Base-by-base conservation (phyloP, 1,140 invertebrate species). In the Drosophila truncata region DNA sequence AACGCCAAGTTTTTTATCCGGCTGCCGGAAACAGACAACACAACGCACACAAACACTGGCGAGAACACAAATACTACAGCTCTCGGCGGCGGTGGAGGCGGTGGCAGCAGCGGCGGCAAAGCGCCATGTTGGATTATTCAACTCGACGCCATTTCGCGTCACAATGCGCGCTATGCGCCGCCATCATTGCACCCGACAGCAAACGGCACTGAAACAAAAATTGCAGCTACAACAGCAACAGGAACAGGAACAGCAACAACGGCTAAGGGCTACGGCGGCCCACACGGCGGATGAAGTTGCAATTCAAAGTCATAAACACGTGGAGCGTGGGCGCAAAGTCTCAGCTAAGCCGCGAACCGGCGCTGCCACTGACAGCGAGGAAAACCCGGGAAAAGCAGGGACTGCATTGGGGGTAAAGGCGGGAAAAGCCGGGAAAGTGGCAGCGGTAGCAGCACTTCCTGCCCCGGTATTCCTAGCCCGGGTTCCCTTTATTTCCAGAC, bases 271-370 rank as follows among this genome's bases (percentile, higher is more conserved):
- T 41, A 60, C 33, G 27, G 33, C 44, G 52, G 65, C 75, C 49
- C 69, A 60, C 69, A 58, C 69, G 70, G 77, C 84, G 85, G 84
- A 87, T 90, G 85, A 90, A 90, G 85, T 90, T 90, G 86, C 85
- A 85, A 90, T 90, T 90, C 85, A 90, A 90, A 90, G 85, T 90
- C 85, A 90, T 90, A 90, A 90, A 90, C 85, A 90, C 85, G 82
- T 90, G 85, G 78, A 90, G 81, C 82, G 81, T 90, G 86, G 85
- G 82, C 82, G 82, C 85, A 90, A 90, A 90, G 84, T 87, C 84
- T 77, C 80, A 84, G 84, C 84, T 87, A 84, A 87, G 84, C 84
- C 82, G 85, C 78, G 60, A 62, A 78, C 78, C 82, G 64, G 37
- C 71, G 71, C 82, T 85, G 82, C 63, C 60, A 70, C 69, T 85